These are phyloP conservation scores for Lacerta viridis DNA, from an alignment of 2,797 vertebrate species.

Conservation along the genomic window DNA sequence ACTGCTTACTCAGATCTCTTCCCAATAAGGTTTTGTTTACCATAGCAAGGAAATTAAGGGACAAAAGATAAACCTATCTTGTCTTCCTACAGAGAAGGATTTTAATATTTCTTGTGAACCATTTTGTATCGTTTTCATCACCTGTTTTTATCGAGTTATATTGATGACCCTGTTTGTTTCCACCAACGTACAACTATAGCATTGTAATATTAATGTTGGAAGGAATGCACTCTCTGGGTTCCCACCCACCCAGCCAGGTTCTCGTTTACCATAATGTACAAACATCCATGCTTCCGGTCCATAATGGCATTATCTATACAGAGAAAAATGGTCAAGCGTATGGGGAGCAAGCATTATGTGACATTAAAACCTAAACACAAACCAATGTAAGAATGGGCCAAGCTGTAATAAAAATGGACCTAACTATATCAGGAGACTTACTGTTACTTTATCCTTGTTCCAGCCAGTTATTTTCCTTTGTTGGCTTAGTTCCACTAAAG, in stretches of 20 bases:
- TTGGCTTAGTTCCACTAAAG: not conserved
- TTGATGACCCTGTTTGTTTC: not conserved
- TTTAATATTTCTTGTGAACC: too few relatives aligned
- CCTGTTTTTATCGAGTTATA: not conserved
- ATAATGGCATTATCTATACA: slow-evolving; percentile 34
- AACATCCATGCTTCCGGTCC: not conserved
- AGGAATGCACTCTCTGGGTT: not conserved
- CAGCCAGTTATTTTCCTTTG: not conserved
- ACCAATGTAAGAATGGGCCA: not conserved
- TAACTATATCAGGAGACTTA: not conserved
- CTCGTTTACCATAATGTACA: slow-evolving; percentile 22
- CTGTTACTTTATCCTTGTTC: not conserved
- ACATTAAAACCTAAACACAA: slow-evolving; percentile 59
- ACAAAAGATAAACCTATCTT: too few relatives aligned
- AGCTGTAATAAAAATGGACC: not conserved
- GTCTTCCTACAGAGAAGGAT: too few relatives aligned
- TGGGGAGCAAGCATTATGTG: not conserved
- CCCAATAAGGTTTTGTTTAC: not conserved
- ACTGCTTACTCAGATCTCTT: not conserved
- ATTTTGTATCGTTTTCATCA: too few relatives aligned
- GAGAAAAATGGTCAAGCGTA: slow-evolving; percentile 30
- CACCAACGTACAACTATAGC: not conserved
- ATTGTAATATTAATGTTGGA: not conserved
- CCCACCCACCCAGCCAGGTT: accelerated
- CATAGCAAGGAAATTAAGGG: not conserved